Percentiles rank a stretch among this genome's conserved stretches.
Evolutionary conservation across 1,140 invertebrate species (phyloP).

Genomic region (Heliconius melpomene): DNA sequence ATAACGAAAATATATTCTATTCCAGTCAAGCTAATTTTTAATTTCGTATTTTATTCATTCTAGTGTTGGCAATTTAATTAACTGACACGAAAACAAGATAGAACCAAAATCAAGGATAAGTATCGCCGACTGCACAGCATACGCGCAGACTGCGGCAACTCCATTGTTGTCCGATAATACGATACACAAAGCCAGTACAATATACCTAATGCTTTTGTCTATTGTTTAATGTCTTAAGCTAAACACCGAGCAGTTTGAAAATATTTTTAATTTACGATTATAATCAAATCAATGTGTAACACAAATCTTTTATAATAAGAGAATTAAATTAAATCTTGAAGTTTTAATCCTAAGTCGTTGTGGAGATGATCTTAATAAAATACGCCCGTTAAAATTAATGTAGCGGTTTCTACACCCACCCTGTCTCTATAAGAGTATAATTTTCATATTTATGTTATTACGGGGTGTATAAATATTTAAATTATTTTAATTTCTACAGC

Average conservation of each 20-base stretch:
- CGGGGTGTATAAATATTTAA: no score
- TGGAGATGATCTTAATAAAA: no score
- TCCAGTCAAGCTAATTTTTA: not conserved
- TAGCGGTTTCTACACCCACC: no score
- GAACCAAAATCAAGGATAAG: constrained; percentile 45
- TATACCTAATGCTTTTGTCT: constrained; percentile 52
- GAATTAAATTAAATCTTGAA: no score
- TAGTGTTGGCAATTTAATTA: not conserved
- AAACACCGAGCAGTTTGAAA: constrained; percentile 46
- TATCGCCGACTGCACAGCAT: constrained; percentile 35
- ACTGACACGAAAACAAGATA: constrained; percentile 7
- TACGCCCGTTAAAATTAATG: not conserved
- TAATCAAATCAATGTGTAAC: not conserved
- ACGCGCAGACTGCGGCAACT: constrained; percentile 35
- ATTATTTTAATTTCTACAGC: no score
- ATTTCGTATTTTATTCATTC: not conserved
- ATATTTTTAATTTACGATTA: constrained; percentile 7
- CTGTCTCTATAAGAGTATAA: no score
- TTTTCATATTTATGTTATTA: not conserved
- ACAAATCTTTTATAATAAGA: no score
- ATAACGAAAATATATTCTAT: not conserved
- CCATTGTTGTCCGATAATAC: constrained; percentile 64
- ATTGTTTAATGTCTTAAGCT: constrained; percentile 72
- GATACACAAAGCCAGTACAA: constrained; percentile 70
- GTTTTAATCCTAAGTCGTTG: no score